Evolutionary conservation across 2,888 invertebrate genomes (phyloP).

Genomic region (Xanthia icteritia): DNA sequence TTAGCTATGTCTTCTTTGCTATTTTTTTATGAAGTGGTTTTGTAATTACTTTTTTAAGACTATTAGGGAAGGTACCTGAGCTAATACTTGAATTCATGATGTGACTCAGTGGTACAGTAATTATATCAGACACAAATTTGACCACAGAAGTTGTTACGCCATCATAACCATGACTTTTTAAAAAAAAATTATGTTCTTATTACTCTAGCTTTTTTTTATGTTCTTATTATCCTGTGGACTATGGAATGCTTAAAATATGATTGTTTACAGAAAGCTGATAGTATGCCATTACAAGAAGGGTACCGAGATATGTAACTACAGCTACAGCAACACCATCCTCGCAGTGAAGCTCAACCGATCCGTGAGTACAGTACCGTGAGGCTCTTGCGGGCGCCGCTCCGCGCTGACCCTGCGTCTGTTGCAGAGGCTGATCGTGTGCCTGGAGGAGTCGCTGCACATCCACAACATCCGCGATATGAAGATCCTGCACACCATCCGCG

Average conservation of each 20-base stretch:
- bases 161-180: too few relatives aligned
- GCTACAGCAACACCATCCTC: constrained; percentile 98
- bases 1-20: too few relatives aligned
- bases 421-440: constrained; percentile 98
- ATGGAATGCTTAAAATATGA: neutral
- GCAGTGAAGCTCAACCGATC: constrained; percentile 98
- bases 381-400: neutral
- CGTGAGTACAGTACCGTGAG: constrained; percentile 86
- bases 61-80: too few relatives aligned
- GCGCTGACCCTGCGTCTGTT: constrained; percentile 42
- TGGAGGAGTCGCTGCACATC: constrained; percentile 99
- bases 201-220: too few relatives aligned
- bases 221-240: too few relatives aligned
- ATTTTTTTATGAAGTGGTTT: too few relatives aligned
- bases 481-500: constrained; percentile 99
- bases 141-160: too few relatives aligned
- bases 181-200: too few relatives aligned
- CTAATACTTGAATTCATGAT: too few relatives aligned
- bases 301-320: constrained; percentile 99
- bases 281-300: constrained; percentile 99
- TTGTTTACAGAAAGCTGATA: constrained; percentile 92
- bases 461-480: constrained; percentile 99
- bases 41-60: too few relatives aligned
- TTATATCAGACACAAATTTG: too few relatives aligned
- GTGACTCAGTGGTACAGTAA: too few relatives aligned